phyloP scores from a whole-genome alignment of 2,113 vertebrate species.

The Microtus oregoni region DNA sequence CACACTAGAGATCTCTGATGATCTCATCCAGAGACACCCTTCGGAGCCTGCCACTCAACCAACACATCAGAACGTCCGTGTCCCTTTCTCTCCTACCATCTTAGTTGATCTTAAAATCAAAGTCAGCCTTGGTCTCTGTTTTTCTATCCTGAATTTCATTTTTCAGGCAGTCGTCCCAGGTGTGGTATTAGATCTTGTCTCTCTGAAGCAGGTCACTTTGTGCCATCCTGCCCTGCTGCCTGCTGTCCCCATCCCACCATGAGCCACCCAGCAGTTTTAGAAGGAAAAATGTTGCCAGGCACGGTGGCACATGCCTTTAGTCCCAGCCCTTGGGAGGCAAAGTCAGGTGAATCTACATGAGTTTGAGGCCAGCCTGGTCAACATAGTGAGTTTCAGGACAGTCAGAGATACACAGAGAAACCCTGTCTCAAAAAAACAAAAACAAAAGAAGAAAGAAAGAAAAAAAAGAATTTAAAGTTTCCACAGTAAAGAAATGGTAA shows the following conservation, averaged over 20 bases:
- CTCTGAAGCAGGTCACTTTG: neutral
- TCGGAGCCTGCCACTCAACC: neutral
- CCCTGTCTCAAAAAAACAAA: neutral
- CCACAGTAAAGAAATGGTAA: neutral
- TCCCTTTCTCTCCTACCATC: neutral
- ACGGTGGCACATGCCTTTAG: neutral
- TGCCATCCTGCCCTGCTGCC: neutral
- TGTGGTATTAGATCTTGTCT: neutral
- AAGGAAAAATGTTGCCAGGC: neutral
- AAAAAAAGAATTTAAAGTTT: neutral
- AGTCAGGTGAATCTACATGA: neutral
- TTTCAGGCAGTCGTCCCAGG: neutral
- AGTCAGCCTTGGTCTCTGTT: neutral
- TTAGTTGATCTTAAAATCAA: neutral
- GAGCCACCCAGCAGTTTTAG: neutral
- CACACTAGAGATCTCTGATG: neutral
- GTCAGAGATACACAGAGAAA: neutral
- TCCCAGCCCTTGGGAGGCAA: neutral
- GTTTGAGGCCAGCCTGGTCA: neutral
- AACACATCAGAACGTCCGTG: neutral
- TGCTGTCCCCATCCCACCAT: neutral
- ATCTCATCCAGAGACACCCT: neutral
- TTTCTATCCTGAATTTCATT: neutral
- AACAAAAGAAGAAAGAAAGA: neutral
- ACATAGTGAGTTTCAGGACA: neutral